Evolutionary conservation across 2,888 invertebrate species (phyloP).

Genomic region (Synergus japonicus): DNA sequence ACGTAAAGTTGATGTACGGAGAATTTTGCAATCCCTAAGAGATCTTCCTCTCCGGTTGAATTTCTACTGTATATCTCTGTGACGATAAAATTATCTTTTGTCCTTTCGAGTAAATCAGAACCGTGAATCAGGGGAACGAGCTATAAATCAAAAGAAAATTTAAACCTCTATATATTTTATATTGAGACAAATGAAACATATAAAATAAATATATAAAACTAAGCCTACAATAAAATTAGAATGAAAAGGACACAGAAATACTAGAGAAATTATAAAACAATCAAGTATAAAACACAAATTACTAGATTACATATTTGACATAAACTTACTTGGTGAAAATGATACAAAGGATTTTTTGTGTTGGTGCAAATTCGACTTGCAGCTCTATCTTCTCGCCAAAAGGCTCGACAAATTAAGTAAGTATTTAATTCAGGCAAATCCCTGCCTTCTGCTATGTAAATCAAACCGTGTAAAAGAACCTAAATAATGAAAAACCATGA

Average conservation of each 20-base stretch:
- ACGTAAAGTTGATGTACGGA: constrained; percentile 82
- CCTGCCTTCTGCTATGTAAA: constrained; percentile 78
- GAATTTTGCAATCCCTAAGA: constrained; percentile 79
- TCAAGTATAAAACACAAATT: not conserved
- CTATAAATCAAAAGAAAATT: constrained; percentile 68
- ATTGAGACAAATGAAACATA: not conserved
- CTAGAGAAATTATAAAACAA: not conserved
- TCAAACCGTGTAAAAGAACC: constrained; percentile 77
- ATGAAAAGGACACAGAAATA: not conserved
- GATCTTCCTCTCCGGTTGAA: constrained; percentile 67
- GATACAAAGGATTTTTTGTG: constrained; percentile 77
- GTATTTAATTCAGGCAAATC: constrained; percentile 75
- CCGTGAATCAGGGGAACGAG: constrained; percentile 80
- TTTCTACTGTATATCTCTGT: constrained; percentile 79
- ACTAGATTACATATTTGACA: not conserved
- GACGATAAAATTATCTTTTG: constrained; percentile 80
- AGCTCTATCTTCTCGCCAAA: constrained; percentile 77
- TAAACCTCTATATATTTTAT: not conserved
- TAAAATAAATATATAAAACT: not conserved
- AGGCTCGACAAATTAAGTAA: constrained; percentile 78
- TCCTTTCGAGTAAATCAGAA: constrained; percentile 79
- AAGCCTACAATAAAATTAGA: not conserved
- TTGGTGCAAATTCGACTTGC: constrained; percentile 76
- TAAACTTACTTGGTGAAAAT: constrained; percentile 77
- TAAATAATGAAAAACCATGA: constrained; percentile 49